These are phyloP conservation scores for Phrixothrix hirtus DNA, from an alignment of 2,888 invertebrate species.

Conservation along the genomic window DNA sequence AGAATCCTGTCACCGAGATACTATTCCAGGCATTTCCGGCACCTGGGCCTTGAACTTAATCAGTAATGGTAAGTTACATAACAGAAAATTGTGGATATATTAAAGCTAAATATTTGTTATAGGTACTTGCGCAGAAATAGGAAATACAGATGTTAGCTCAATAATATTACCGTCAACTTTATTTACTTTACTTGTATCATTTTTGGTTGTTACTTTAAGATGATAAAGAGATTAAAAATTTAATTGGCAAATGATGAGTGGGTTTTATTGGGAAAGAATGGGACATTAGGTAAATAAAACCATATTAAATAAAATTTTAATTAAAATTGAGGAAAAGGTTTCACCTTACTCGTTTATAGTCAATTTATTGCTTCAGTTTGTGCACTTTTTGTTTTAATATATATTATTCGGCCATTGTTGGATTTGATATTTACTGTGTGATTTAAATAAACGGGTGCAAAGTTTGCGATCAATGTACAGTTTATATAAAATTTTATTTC, in stretches of 20 bases:
- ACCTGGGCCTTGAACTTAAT: conserved; percentile 70
- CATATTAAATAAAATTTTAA: conserved; percentile 21
- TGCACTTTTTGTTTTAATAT: conserved; percentile 17
- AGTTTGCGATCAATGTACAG: conserved; percentile 26
- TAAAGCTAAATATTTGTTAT: too few relatives aligned
- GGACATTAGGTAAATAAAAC: conserved; percentile 25
- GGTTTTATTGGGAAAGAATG: conserved; percentile 5
- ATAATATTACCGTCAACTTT: conserved; percentile 12
- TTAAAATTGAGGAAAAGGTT: conserved; percentile 13
- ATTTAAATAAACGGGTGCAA: conserved; percentile 26
- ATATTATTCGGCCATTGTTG: conserved; percentile 23
- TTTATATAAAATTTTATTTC: conserved; percentile 22
- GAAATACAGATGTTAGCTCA: conserved; percentile 14
- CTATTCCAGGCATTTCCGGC: conserved; percentile 60
- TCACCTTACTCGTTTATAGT: conserved; percentile 24
- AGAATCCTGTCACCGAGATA: conserved; percentile 63
- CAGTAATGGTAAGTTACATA: conserved; percentile 66
- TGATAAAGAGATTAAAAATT: conserved; percentile 16
- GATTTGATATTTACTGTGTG: conserved; percentile 28
- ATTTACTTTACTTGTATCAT: conserved; percentile 6
- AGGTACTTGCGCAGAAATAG: conserved; percentile 35
- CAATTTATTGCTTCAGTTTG: conserved; percentile 26
- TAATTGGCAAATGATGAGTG: conserved; percentile 3
- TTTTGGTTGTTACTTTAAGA: conserved; percentile 13
- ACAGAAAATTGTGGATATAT: too few relatives aligned